Percentiles rank a stretch among this genome's conserved stretches.
These are phyloP conservation scores for Leptinotarsa juncta DNA, from an alignment of 2,888 invertebrate species.

Conservation along the genomic window DNA sequence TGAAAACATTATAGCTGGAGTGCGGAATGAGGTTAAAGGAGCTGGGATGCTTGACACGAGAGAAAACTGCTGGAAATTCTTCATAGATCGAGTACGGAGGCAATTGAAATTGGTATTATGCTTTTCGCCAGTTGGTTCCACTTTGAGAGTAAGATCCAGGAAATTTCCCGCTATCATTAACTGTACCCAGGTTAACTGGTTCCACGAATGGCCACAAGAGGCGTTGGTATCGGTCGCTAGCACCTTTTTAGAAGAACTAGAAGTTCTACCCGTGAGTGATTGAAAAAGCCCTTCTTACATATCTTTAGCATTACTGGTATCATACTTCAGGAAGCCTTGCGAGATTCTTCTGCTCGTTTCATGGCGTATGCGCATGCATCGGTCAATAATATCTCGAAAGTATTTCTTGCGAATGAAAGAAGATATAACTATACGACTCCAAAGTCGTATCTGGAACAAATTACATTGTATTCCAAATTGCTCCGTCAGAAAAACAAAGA, in stretches of 20 bases:
- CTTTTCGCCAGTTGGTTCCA: slow-evolving; percentile 96
- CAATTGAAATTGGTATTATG: slow-evolving; percentile 94
- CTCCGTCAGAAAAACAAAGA: slow-evolving; percentile 87
- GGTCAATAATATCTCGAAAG: slow-evolving; percentile 89
- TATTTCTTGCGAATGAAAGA: slow-evolving; percentile 89
- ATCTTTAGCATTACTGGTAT: neutral
- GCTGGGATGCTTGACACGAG: slow-evolving; percentile 91
- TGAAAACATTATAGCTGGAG: slow-evolving; percentile 91
- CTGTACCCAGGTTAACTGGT: slow-evolving; percentile 97
- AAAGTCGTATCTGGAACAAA: slow-evolving; percentile 96
- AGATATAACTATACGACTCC: slow-evolving; percentile 98
- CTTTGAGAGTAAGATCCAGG: slow-evolving; percentile 88
- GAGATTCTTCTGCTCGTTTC: slow-evolving; percentile 89
- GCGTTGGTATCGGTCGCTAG: slow-evolving; percentile 94
- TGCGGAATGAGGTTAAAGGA: slow-evolving; percentile 85
- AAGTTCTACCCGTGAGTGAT: slow-evolving; percentile 78
- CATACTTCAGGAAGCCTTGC: slow-evolving; percentile 71
- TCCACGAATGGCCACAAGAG: slow-evolving; percentile 99
- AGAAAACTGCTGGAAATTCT: slow-evolving; percentile 98
- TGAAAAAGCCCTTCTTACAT: neutral
- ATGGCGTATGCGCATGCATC: slow-evolving; percentile 96
- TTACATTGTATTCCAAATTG: slow-evolving; percentile 89
- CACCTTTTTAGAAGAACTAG: slow-evolving; percentile 85
- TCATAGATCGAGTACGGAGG: slow-evolving; percentile 92
- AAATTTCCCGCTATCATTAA: slow-evolving; percentile 97